Evolutionary conservation across 2,888 invertebrate species (phyloP).

Genomic region (Dyspetes luteomarginatus): DNA sequence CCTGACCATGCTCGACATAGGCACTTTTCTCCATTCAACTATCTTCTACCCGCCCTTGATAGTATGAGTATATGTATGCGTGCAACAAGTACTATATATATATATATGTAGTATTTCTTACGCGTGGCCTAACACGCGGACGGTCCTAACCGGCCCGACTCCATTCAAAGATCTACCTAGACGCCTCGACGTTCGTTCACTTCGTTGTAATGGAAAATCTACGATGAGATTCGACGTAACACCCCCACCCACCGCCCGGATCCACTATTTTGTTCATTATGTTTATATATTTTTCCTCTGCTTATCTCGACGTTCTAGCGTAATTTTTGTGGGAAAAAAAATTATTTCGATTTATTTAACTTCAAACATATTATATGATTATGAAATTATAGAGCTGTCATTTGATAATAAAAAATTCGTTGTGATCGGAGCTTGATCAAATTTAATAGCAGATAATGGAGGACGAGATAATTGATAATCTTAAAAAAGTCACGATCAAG

Average conservation of each 20-base stretch:
- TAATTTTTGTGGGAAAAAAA: background rate
- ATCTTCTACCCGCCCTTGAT: slow-evolving; percentile 17
- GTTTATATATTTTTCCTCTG: slow-evolving; percentile 9
- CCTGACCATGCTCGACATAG: slow-evolving; percentile 46
- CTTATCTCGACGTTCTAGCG: background rate
- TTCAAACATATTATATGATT: too few species aligned
- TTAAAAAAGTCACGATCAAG: too few species aligned
- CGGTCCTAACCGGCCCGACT: too few species aligned
- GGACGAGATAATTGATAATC: too few species aligned
- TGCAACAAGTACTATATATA: background rate
- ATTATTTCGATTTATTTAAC: background rate
- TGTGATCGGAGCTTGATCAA: too few species aligned
- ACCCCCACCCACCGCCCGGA: background rate
- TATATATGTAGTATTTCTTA: slow-evolving; percentile 9
- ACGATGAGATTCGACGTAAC: background rate
- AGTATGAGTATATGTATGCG: slow-evolving; percentile 23
- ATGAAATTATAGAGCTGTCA: too few species aligned
- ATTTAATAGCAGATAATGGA: too few species aligned
- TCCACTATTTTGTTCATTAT: background rate
- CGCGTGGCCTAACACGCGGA: too few species aligned
- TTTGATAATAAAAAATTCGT: too few species aligned
- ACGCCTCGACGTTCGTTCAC: slow-evolving; percentile 25
- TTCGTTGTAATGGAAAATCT: background rate
- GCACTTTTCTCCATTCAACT: slow-evolving; percentile 64
- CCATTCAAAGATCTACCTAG: slow-evolving; percentile 58